Evolutionary conservation across 2,797 vertebrate species (phyloP), one percentile per base, ranked within the genome.

Genomic region (Luscinia luscinia): DNA sequence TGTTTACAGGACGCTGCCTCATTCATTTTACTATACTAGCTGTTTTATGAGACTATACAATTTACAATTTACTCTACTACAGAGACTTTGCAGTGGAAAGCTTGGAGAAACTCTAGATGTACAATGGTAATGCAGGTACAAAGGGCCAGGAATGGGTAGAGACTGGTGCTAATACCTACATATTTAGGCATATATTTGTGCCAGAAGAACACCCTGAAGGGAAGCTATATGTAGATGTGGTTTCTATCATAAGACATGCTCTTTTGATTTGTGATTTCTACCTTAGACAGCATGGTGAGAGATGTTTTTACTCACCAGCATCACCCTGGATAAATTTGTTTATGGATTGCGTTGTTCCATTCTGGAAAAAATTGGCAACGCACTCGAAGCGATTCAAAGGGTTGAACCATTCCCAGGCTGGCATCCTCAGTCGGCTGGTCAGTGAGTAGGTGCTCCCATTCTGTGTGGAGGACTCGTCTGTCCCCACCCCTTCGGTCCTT

Each of bases 401-500:
- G 41, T 97, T 96, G 90, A 91, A 94, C 97, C 97, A 98, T 70
- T 97, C 97, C 32, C 49, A 5, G 15, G 57, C 81, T 20, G 97
- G 93, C 55, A 98, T 85, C 84, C 97, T 97, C 73, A 98, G 91
- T 51, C 97, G 94, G 62, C 97, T 98, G 91, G 97, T 97, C 92
- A 97, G 51, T 3, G 94, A 93, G 76, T 95, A 98, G 23, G 7
- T 94, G 51, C 38, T 64, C 9, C 9, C 6, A 5, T 27, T 9
- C 9, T 0, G 1, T 9, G 86, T 46, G 86, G 94, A 88, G 88
- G 11, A 64, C 41, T 97, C 96, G 24, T 98, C 97, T 4, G 95
- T 98, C 34, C 96, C 97, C 83, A 98, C 97, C 12, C 97, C 98
- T 5, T 59, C 82, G 3, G 26, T 72, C 46, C 84, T 95, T 32